Evolutionary conservation across 2,113 vertebrate species (phyloP).

Genomic region (Alouatta palliata): DNA sequence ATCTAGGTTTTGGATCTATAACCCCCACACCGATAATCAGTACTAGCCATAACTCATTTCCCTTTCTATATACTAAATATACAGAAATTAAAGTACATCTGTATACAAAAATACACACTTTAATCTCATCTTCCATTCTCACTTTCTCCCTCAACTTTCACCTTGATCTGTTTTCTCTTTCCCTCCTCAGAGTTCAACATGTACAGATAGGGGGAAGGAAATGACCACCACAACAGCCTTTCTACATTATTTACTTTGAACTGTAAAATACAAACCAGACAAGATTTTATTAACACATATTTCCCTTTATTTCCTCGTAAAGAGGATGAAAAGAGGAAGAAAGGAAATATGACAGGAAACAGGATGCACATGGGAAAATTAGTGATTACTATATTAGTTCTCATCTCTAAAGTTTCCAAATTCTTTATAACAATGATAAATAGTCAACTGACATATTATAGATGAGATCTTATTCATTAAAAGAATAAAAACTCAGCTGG

Average conservation of each 20-base stretch:
- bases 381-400: neutral
- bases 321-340: neutral
- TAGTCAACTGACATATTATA: neutral
- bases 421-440: conserved; percentile 36
- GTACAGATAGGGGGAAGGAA: neutral
- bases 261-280: conserved; percentile 10
- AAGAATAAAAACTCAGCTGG: neutral
- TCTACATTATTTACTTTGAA: neutral
- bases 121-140: conserved; percentile 18
- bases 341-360: neutral
- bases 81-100: neutral
- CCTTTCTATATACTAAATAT: conserved; percentile 18
- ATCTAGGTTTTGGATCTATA: neutral
- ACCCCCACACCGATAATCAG: neutral
- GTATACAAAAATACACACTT: conserved; percentile 15
- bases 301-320: conserved; percentile 43
- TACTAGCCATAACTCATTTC: neutral
- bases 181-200: neutral
- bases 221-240: neutral
- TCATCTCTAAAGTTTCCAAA: conserved; percentile 23
- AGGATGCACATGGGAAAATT: neutral
- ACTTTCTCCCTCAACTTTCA: neutral
- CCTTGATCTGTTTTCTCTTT: neutral
- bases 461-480: conserved; percentile 18
- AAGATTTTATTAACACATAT: conserved; percentile 24